Evolutionary conservation across 2,888 invertebrate genomes (phyloP).

Genomic region (Latheticus oryzae): DNA sequence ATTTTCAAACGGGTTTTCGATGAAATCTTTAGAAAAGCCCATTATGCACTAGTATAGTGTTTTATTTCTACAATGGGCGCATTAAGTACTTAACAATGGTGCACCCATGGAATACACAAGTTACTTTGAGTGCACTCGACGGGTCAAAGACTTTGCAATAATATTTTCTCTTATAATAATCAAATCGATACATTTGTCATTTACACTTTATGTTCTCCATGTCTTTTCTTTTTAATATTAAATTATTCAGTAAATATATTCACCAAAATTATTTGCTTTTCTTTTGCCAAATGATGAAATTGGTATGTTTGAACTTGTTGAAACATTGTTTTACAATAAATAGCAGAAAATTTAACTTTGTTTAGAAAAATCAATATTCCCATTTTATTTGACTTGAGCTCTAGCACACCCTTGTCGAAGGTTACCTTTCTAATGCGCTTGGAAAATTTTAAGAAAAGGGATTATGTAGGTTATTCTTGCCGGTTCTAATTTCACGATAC

Average conservation of each 20-base stretch:
- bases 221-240: slow-evolving; percentile 37
- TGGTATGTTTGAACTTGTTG: slow-evolving; percentile 47
- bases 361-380: background rate
- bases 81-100: slow-evolving; percentile 50
- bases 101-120: slow-evolving; percentile 47
- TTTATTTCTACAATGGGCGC: slow-evolving; percentile 50
- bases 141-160: slow-evolving; percentile 38
- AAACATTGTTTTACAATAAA: slow-evolving; percentile 48
- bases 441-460: slow-evolving; percentile 53
- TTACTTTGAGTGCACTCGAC: slow-evolving; percentile 41
- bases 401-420: slow-evolving; percentile 39
- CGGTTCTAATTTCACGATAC: slow-evolving; percentile 59
- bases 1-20: slow-evolving; percentile 49
- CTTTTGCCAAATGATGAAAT: slow-evolving; percentile 41
- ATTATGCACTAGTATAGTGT: slow-evolving; percentile 49
- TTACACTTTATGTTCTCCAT: slow-evolving; percentile 23
- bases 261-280: slow-evolving; percentile 37
- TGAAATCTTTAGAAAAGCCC: slow-evolving; percentile 48
- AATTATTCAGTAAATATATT: slow-evolving; percentile 40
- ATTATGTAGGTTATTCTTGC: slow-evolving; percentile 58
- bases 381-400: slow-evolving; percentile 22
- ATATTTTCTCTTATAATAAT: slow-evolving; percentile 29
- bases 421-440: slow-evolving; percentile 54
- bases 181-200: slow-evolving; percentile 19
- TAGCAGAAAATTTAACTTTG: too few relatives aligned